Percentiles rank a stretch among this genome's conserved stretches.
phyloP scores from a whole-genome alignment of 2,113 vertebrate species.

The Mesocricetus auratus region DNA sequence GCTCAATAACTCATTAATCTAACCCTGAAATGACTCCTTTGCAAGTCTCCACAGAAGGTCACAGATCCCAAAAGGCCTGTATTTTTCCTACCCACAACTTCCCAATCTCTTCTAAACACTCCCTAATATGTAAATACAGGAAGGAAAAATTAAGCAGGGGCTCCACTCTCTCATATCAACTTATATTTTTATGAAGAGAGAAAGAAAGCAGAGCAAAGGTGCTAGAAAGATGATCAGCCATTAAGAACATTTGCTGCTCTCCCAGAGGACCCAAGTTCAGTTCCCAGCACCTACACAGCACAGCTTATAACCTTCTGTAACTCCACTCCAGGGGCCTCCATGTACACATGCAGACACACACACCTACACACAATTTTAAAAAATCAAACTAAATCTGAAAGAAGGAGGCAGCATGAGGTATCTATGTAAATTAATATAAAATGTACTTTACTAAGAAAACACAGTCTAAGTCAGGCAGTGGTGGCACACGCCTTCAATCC shows the following conservation, averaged over 20 bases:
- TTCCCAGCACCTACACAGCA: background rate
- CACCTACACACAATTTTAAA: background rate
- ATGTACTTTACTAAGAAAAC: background rate
- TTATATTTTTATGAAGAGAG: background rate
- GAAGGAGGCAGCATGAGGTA: background rate
- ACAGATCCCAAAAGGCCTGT: background rate
- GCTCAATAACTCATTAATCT: constrained; percentile 61
- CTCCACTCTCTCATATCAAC: background rate
- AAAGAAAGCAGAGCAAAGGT: background rate
- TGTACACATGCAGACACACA: background rate
- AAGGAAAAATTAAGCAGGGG: background rate
- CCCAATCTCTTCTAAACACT: background rate
- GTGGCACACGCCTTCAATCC: no score
- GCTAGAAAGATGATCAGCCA: background rate
- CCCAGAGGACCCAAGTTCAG: background rate
- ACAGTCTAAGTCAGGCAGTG: background rate
- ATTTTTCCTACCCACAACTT: background rate
- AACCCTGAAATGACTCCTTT: background rate
- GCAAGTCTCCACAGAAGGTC: background rate
- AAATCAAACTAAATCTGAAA: background rate
- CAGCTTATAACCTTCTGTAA: background rate
- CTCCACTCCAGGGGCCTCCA: background rate
- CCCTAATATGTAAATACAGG: background rate
- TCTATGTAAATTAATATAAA: background rate
- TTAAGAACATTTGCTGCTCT: background rate